These are phyloP conservation scores for Nezara viridula DNA, from an alignment of 2,888 invertebrate genomes.

Conservation along the genomic window DNA sequence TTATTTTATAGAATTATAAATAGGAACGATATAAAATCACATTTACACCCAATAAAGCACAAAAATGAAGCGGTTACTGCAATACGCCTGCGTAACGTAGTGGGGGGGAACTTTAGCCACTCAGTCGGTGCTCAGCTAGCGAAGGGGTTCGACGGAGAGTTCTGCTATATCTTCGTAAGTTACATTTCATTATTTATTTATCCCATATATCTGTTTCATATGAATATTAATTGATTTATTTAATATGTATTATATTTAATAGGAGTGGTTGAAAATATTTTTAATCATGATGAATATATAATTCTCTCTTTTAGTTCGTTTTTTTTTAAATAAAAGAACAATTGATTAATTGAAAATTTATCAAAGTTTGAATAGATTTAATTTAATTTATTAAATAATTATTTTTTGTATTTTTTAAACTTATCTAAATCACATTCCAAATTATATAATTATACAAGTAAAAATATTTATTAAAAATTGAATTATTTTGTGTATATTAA, in stretches of 20 bases:
- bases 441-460: not conserved
- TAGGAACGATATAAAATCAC: not conserved
- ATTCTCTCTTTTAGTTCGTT: not conserved
- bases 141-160: not conserved
- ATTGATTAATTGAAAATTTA: not conserved
- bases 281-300: not conserved
- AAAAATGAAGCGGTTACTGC: not conserved
- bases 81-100: conserved; percentile 12
- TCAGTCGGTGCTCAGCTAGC: not conserved
- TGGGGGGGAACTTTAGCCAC: not conserved
- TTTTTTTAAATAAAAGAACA: not conserved
- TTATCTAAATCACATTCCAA: not conserved
- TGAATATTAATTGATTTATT: not conserved
- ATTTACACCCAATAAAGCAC: not conserved
- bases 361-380: too few relatives aligned
- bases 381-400: not conserved
- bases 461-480: not conserved
- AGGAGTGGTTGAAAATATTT: not conserved
- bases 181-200: not conserved
- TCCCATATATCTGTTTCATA: not conserved
- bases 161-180: not conserved
- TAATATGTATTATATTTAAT: not conserved
- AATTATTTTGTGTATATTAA: too few relatives aligned
- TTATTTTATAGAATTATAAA: too few relatives aligned
- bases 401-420: not conserved